Evolutionary conservation across 1,140 invertebrate genomes (phyloP).

Genomic region (Drosophila nannoptera): DNA sequence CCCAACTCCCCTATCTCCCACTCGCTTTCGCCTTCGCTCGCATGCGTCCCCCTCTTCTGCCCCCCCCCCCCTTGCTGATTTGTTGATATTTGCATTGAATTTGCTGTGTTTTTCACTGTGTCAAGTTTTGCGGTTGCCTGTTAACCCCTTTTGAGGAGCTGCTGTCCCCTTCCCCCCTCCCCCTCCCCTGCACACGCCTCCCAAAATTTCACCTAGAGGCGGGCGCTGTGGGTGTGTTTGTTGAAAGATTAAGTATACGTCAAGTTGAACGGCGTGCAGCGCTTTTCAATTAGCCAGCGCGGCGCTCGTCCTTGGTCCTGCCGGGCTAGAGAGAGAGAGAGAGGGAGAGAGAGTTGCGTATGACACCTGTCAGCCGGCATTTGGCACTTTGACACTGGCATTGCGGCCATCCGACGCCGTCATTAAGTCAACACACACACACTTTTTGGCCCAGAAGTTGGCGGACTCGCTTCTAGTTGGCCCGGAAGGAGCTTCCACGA

Average conservation of each 20-base stretch:
- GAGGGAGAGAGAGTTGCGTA: slow-evolving; percentile 26
- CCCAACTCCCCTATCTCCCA: no score
- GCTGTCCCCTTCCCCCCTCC: slow-evolving; percentile 28
- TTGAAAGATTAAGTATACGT: slow-evolving; percentile 29
- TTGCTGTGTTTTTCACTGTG: slow-evolving; percentile 64
- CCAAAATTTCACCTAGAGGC: neutral
- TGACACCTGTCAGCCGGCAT: slow-evolving; percentile 21
- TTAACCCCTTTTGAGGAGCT: slow-evolving; percentile 70
- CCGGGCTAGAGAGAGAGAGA: no score
- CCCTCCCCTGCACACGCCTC: slow-evolving; percentile 9
- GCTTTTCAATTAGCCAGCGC: slow-evolving; percentile 21
- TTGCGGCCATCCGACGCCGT: slow-evolving; percentile 4
- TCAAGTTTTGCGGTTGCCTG: slow-evolving; percentile 63
- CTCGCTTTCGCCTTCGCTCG: neutral
- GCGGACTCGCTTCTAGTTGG: neutral
- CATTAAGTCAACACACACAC: slow-evolving; percentile 13
- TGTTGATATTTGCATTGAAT: slow-evolving; percentile 78
- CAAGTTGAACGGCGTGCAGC: slow-evolving; percentile 17
- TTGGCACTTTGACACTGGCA: slow-evolving; percentile 15
- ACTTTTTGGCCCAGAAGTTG: neutral
- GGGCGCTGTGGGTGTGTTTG: neutral
- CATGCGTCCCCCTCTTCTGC: neutral
- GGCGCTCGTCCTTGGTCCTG: neutral
- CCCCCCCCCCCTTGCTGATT: slow-evolving; percentile 39
- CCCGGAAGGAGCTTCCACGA: neutral